phyloP scores from a whole-genome alignment of 2,797 vertebrate genomes.

The Hemibagrus guttatus region DNA sequence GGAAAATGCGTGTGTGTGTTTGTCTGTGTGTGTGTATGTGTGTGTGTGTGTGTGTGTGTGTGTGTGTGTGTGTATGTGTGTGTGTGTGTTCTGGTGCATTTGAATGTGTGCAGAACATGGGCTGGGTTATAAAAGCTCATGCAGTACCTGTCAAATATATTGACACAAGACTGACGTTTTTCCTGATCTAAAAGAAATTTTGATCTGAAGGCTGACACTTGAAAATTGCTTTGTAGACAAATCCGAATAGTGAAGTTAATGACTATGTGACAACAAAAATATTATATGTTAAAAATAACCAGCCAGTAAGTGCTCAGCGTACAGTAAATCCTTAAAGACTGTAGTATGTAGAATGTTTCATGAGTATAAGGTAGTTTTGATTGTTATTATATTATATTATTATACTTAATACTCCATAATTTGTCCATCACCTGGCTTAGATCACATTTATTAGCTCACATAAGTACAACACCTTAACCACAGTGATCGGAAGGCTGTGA shows the following conservation, averaged over 20 bases:
- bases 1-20: background rate
- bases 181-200: background rate
- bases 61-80: background rate
- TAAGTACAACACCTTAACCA: too few relatives aligned
- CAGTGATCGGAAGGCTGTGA: too few relatives aligned
- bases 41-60: background rate
- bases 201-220: background rate
- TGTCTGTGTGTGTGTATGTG: conserved; percentile 19
- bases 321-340: background rate
- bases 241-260: background rate
- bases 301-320: background rate
- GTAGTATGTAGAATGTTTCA: background rate
- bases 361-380: too few relatives aligned
- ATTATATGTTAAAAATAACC: background rate
- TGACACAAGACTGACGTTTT: background rate
- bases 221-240: conserved; percentile 4
- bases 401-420: background rate
- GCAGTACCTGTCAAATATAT: background rate
- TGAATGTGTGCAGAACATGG: background rate
- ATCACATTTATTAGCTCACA: too few relatives aligned
- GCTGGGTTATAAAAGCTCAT: background rate
- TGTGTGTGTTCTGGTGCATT: background rate
- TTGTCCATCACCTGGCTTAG: too few relatives aligned
- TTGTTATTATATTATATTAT: background rate
- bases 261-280: conserved; percentile 9